These are phyloP conservation scores for Corythaeola cristata DNA, from an alignment of 2,113 vertebrate genomes.

Conservation along the genomic window DNA sequence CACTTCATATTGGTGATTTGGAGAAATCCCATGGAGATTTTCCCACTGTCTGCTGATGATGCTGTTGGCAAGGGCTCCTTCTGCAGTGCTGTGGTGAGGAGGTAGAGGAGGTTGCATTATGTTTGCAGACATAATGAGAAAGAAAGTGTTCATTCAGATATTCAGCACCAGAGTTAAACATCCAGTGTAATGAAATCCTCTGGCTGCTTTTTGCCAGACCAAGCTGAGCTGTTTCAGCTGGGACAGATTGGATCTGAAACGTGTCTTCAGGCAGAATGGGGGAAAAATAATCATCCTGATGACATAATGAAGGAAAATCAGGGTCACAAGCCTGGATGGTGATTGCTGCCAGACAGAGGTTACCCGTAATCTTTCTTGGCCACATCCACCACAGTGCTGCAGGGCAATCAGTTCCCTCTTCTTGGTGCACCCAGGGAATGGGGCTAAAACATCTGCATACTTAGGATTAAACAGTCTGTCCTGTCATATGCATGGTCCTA, in stretches of 20 bases:
- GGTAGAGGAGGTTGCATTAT: background rate
- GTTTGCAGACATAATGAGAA: background rate
- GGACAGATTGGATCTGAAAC: background rate
- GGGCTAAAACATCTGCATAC: background rate
- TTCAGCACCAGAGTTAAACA: background rate
- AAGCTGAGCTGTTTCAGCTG: background rate
- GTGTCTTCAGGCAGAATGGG: constrained; percentile 5
- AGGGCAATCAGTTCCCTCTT: background rate
- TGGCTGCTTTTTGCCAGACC: background rate
- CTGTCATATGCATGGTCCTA: background rate
- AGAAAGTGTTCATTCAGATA: background rate
- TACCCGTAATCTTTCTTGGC: background rate
- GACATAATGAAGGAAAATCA: constrained; percentile 13
- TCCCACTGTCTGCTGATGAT: background rate
- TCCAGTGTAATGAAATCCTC: background rate
- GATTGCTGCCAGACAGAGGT: background rate
- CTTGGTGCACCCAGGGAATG: background rate
- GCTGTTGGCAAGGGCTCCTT: background rate
- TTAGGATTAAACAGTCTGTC: background rate
- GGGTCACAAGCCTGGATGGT: background rate
- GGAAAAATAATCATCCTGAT: background rate
- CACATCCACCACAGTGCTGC: background rate
- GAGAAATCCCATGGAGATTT: background rate
- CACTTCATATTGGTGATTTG: background rate
- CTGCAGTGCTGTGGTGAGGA: background rate